Conservation (phyloP, 2,888 invertebrate genomes). For the Brachylomia viminalis region DNA sequence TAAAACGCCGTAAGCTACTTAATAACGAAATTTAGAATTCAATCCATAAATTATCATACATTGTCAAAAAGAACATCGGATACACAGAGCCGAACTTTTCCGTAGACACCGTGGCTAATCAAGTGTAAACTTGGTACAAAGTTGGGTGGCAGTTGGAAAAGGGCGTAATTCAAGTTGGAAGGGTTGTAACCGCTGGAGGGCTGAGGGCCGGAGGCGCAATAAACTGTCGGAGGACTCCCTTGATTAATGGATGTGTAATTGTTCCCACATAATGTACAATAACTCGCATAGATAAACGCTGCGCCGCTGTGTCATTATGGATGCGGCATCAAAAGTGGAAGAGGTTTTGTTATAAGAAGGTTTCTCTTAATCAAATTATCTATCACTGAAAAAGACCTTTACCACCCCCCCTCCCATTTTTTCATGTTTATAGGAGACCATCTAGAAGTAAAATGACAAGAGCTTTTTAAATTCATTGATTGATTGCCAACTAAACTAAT, state of each 20-base stretch:
- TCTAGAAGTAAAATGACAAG: neutral
- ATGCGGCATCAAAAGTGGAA: slow-evolving; percentile 36
- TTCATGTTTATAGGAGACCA: neutral
- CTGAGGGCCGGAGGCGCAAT: slow-evolving; percentile 82
- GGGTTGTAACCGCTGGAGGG: slow-evolving; percentile 82
- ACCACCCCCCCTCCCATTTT: too few relatives aligned
- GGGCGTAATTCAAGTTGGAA: slow-evolving; percentile 81
- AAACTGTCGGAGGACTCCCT: slow-evolving; percentile 82
- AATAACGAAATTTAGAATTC: slow-evolving; percentile 53
- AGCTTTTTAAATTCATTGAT: neutral
- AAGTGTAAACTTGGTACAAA: slow-evolving; percentile 84
- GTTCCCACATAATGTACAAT: slow-evolving; percentile 88
- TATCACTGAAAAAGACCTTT: too few relatives aligned
- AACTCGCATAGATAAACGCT: slow-evolving; percentile 80
- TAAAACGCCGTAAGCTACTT: slow-evolving; percentile 45
- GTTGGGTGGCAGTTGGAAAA: slow-evolving; percentile 76
- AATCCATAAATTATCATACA: slow-evolving; percentile 72
- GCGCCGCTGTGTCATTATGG: slow-evolving; percentile 55
- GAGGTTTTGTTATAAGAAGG: neutral
- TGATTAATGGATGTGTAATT: slow-evolving; percentile 88
- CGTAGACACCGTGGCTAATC: slow-evolving; percentile 83
- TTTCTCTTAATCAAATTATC: neutral
- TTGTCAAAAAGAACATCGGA: slow-evolving; percentile 72
- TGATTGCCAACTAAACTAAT: neutral
- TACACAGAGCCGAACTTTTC: slow-evolving; percentile 71